Base-by-base conservation (phyloP, 2,888 invertebrate species). In the Xestobium rufovillosum region DNA sequence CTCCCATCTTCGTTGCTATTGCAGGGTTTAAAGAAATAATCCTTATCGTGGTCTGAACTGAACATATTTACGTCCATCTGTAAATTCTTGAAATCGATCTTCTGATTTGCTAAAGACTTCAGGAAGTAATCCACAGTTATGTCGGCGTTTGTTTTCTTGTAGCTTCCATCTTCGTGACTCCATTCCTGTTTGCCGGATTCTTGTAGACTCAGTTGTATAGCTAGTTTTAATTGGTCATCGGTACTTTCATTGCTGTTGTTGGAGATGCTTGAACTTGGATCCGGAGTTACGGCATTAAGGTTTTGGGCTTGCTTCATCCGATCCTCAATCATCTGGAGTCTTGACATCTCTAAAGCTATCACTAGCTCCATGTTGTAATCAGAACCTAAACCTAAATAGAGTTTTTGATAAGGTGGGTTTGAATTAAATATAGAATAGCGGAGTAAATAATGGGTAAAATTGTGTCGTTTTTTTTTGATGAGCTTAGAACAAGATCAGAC, bases 331-430 rank as follows among this genome's bases (percentile, higher is more conserved):
- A 75, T 75, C 62, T 79, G 78, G 27, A 80, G 63, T 10, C 78
- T 65, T 1, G 79, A 79, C 78, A 80, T 78, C 59, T 79, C 79
- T 39, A 79, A 55, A 1, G 79, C 78, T 42, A 78, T 73, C 42
- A 78, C 69, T 29, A 79, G 61, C 52, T 80, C 79, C 68, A 79
- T 73, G 50, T 71, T 73, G 52, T 72, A 72, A 48, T 73, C 72
- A 4, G 68, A 57, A 38, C 58, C 62, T 52, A 48, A 46, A 34
- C 26, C 14, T 28, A 33, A 9, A 34, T 4, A 15, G 12, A n/a
- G 19, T 31, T 34, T 17, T 27, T 25, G 36, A 31, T 16, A 42
- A n/a, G n/a, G n/a, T n/a, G n/a, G n/a, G n/a, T n/a, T n/a, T n/a
- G n/a, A n/a, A n/a, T n/a, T n/a, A n/a, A n/a, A n/a, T 38, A 38